Base-by-base conservation (phyloP, 2,113 vertebrate genomes). In the Hiodon tergisus region DNA sequence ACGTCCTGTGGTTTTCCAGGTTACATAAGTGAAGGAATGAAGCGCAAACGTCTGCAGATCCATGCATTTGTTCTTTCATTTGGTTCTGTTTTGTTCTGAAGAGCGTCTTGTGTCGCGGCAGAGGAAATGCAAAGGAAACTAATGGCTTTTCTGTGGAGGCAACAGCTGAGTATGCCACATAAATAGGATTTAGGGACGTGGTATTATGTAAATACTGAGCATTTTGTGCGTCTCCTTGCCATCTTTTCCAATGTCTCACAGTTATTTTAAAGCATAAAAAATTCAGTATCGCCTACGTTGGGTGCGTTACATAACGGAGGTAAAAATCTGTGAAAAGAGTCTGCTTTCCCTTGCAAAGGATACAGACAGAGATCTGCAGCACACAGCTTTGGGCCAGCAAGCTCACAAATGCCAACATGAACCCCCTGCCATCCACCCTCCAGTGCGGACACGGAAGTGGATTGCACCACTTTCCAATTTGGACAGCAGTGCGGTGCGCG, bases 261-360 rank as follows among this genome's bases (percentile, higher is more conserved):
- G 58, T 65, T 13, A 63, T 65, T 74, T 46, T 47, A 46, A 66
- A 74, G 66, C 55, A 63, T 55, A 10, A 59, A 61, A 3, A 74
- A 53, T 74, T 57, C 17, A 54, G 17, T n/a, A 31, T 17, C 17
- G 8, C 57, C 58, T 72, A 71, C 54, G 47, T 59, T 48, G 61
- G 5, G 9, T 6, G 6, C 3, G 11, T 11, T 71, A 46, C 58
- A 50, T 71, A 71, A 55, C 16, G 3, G 66, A 68, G 48, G 48
- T 2, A 48, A 46, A 51, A 68, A 51, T 11, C 66, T 48, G 31
- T 68, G 66, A 68, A 72, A 6, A 72, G 48, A 62, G 6, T 46
- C 46, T 50, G 6, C 5, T 7, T 16, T 48, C 13, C 71, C 11
- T 65, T 16, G 50, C 9, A 73, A 63, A 48, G 11, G 62, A 13